Base-by-base conservation (phyloP, 2,797 vertebrate genomes). In the Sardinella longiceps region DNA sequence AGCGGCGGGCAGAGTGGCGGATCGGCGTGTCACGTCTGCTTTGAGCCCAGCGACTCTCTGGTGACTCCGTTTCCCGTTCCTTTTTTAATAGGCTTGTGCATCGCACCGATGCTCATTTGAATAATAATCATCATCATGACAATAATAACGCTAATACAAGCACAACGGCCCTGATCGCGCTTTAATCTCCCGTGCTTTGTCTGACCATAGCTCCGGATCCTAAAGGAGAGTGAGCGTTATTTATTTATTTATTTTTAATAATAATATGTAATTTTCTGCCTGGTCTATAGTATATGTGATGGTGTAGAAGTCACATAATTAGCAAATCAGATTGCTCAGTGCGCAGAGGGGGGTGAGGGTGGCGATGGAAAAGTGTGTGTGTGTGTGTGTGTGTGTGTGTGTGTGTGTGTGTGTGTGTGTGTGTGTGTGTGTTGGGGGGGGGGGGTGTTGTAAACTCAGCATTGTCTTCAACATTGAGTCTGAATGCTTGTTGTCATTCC, bases 181-280 rank as follows among this genome's bases (percentile, higher is more conserved):
- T 93, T 93, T 93, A 94, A 95, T 95, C 92, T 93, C 85, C 70
- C 14, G 83, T 87, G 90, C 93, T 94, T 94, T 93, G 90, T 94
- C 89, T 82, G 85, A 92, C 90, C 92, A 86, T 88, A 90, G 93
- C 93, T 92, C 90, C 93, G 90, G 87, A 92, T 92, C 93, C 93
- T 94, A 88, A 89, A 94, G 92, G 90, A 95, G 93, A 93, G 92
- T 93, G 95, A 96, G 95, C 95, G 93, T 94, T 94, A 94, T 91
- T 85, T 88, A 23, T 56, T 23, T 56, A 56, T 56, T 56, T 7
- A 23, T 23, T 56, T 23, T 23, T 56, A 23, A 14, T 50, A 50
- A 50, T 50, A 20, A 14, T 50, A 50, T 43, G 6, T 43, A 50
- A 14, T 50, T 1, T 50, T 50, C 15, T 50, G 3, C 15, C n/a